Conservation (phyloP, 2,797 vertebrate species). For the Hydrocynus forskahlii region DNA sequence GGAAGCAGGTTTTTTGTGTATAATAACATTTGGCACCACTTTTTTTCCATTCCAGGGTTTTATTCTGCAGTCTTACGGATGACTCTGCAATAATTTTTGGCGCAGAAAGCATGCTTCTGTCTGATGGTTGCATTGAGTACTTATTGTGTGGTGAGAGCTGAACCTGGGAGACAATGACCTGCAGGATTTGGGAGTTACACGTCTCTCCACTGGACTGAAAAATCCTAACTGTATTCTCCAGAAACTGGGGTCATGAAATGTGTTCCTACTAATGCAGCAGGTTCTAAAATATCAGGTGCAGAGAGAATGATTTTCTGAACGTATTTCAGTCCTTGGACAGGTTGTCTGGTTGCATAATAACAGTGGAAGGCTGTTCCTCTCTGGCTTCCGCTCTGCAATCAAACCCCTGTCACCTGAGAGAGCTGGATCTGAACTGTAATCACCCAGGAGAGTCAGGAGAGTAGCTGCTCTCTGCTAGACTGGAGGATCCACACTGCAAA, state of each 20-base stretch:
- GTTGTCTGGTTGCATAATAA: neutral
- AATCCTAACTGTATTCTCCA: conserved; percentile 25
- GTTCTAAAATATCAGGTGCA: no score
- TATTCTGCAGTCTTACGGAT: neutral
- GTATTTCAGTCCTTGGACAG: neutral
- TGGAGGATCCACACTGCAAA: neutral
- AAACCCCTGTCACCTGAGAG: neutral
- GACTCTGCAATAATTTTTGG: conserved; percentile 4
- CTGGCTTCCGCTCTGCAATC: neutral
- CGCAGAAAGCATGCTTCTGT: neutral
- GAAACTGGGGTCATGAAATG: neutral
- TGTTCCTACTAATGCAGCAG: neutral
- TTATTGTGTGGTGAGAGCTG: neutral
- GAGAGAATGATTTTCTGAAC: neutral
- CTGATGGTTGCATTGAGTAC: conserved; percentile 24
- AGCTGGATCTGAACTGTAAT: neutral
- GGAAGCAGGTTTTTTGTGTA: no score
- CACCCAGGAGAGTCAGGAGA: neutral
- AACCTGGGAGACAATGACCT: conserved; percentile 33
- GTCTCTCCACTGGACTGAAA: conserved; percentile 13
- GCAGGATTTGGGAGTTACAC: conserved; percentile 30
- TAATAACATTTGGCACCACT: no score
- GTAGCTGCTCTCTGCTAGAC: neutral
- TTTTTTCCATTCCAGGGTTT: neutral
- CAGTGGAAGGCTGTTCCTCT: no score